phyloP scores from a whole-genome alignment of 2,797 vertebrate genomes.

The Xiphophorus birchmanni region DNA sequence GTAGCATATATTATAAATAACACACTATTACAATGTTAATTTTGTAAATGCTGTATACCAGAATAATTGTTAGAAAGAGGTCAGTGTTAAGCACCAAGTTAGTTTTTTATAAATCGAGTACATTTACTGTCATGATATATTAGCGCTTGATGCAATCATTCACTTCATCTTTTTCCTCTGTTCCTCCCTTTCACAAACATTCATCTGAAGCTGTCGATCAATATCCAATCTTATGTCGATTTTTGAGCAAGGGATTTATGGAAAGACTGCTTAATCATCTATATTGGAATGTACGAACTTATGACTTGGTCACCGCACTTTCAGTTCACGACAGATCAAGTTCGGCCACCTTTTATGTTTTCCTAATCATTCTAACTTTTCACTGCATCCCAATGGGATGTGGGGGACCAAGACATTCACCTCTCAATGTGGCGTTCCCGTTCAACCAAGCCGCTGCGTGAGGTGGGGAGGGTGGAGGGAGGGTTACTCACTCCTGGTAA shows the following conservation, averaged over 20 bases:
- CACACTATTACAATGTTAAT: constrained; percentile 79
- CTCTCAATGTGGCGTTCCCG: constrained; percentile 72
- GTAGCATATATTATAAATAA: constrained; percentile 81
- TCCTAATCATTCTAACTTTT: constrained; percentile 58
- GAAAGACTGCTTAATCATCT: constrained; percentile 55
- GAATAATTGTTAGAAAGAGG: constrained; percentile 81
- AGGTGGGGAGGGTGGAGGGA: constrained; percentile 26
- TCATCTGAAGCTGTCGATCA: constrained; percentile 64
- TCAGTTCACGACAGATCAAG: constrained; percentile 74
- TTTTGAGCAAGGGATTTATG: constrained; percentile 43
- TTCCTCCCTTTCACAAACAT: constrained; percentile 52
- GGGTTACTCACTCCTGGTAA: constrained; percentile 59
- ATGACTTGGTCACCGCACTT: constrained; percentile 77
- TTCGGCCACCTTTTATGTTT: constrained; percentile 47
- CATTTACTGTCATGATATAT: constrained; percentile 78
- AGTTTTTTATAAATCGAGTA: constrained; percentile 80
- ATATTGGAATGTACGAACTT: constrained; percentile 72
- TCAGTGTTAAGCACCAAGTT: constrained; percentile 81
- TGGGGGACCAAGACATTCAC: constrained; percentile 74
- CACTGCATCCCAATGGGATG: constrained; percentile 64
- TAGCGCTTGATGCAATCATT: constrained; percentile 78
- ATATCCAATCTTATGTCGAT: constrained; percentile 44
- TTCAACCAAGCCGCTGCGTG: constrained; percentile 30
- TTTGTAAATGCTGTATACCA: constrained; percentile 84
- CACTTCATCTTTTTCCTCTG: constrained; percentile 45